Conservation (phyloP, 2,113 vertebrate species). For the Synchiropus splendidus region DNA sequence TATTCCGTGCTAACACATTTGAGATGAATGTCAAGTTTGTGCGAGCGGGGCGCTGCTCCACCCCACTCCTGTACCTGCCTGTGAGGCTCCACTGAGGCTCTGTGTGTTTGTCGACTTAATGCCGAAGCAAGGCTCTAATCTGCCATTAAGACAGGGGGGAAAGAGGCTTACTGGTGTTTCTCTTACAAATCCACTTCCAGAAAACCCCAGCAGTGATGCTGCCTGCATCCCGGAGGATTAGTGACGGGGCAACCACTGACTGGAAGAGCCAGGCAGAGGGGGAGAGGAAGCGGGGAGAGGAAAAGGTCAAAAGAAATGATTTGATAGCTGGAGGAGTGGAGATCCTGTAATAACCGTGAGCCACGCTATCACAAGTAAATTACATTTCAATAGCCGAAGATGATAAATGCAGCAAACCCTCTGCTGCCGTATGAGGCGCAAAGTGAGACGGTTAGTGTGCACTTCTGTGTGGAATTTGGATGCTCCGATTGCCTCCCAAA, state of each 20-base stretch:
- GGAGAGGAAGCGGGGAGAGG: background rate
- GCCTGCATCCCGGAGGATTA: conserved; percentile 50
- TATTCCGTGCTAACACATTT: conserved; percentile 10
- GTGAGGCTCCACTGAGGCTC: conserved; percentile 19
- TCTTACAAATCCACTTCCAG: conserved; percentile 65
- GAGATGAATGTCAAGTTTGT: conserved; percentile 24
- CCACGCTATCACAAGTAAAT: background rate
- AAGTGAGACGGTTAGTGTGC: conserved; percentile 4
- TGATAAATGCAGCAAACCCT: too few species aligned
- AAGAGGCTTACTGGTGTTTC: conserved; percentile 61
- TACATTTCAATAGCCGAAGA: too few species aligned
- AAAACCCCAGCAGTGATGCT: conserved; percentile 41
- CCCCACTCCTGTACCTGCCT: conserved; percentile 53
- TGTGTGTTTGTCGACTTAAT: conserved; percentile 57
- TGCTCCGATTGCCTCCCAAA: too few species aligned
- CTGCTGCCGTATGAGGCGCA: too few species aligned
- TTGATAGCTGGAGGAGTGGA: conserved; percentile 13
- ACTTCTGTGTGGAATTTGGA: too few species aligned
- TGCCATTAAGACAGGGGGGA: conserved; percentile 56
- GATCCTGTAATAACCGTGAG: background rate
- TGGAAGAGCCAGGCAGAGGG: background rate
- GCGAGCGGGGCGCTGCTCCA: conserved; percentile 29
- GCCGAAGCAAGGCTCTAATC: conserved; percentile 50
- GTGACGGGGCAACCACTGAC: conserved; percentile 11
- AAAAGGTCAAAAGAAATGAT: conserved; percentile 16